These are phyloP conservation scores for Cercopithecus diana DNA, from an alignment of 2,797 vertebrate genomes.

Conservation along the genomic window DNA sequence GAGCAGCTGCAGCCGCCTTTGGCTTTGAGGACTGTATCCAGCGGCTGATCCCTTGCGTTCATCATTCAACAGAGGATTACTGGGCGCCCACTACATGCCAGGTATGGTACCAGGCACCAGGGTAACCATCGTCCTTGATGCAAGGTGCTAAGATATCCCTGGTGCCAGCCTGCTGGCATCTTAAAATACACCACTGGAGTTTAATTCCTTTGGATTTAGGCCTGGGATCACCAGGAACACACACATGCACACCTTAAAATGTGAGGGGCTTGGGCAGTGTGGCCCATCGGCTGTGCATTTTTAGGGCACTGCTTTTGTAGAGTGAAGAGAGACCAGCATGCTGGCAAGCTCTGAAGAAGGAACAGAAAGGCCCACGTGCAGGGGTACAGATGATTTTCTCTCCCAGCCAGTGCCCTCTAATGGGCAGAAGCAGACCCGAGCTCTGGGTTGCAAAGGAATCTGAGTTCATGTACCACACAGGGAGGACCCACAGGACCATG, in stretches of 20 bases:
- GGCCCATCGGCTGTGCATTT: neutral
- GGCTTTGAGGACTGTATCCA: neutral
- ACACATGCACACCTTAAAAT: accelerated
- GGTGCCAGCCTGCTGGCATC: neutral
- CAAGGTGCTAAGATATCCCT: accelerated
- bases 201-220: neutral
- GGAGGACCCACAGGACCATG: neutral
- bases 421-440: accelerated
- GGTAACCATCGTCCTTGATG: accelerated
- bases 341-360: neutral
- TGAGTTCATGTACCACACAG: accelerated
- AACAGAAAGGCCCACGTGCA: accelerated
- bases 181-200: accelerated
- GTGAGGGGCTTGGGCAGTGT: accelerated
- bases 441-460: neutral
- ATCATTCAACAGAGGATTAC: neutral
- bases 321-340: neutral
- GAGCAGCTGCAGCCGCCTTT: accelerated
- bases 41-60: accelerated
- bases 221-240: neutral
- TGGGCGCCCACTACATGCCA: accelerated
- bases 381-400: accelerated
- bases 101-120: accelerated
- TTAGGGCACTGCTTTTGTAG: neutral
- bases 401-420: accelerated